A percentile compares a stretch with the other conserved stretches of the same genome.
These are phyloP conservation scores for Cyrtorhinus lividipennis DNA, from an alignment of 1,140 invertebrate genomes.

Conservation along the genomic window DNA sequence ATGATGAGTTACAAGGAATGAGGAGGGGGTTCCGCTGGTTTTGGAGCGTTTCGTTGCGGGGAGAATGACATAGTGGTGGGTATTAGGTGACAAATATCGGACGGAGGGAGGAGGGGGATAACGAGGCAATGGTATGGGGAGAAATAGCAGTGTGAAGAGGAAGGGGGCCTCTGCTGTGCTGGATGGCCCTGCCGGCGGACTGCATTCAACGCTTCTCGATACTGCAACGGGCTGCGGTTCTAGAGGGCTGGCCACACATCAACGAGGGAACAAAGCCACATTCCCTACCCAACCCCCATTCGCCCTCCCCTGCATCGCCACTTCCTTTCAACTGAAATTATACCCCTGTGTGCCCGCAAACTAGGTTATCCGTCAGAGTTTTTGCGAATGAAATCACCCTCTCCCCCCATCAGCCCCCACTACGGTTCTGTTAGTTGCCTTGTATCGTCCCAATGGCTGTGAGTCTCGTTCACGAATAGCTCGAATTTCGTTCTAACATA, in stretches of 20 bases:
- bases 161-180: too few species aligned
- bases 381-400: not conserved
- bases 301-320: not conserved
- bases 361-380: not conserved
- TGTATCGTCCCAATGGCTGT: too few species aligned
- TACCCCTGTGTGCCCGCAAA: not conserved
- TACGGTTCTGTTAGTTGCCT: too few species aligned
- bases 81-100: not conserved
- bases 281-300: not conserved
- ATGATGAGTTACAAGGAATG: too few species aligned
- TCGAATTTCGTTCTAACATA: too few species aligned
- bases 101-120: not conserved
- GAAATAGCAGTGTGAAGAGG: too few species aligned
- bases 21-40: too few species aligned
- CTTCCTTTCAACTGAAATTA: too few species aligned
- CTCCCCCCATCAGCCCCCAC: too few species aligned
- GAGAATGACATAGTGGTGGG: not conserved
- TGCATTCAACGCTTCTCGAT: not conserved
- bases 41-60: not conserved
- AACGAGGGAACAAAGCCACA: not conserved
- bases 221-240: not conserved
- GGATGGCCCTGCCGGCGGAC: not conserved
- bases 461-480: too few species aligned
- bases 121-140: too few species aligned
- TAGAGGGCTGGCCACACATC: not conserved